Evolutionary conservation across 2,797 vertebrate species (phyloP), one percentile per base, ranked within the genome.

Genomic region (Perodicticus potto): DNA sequence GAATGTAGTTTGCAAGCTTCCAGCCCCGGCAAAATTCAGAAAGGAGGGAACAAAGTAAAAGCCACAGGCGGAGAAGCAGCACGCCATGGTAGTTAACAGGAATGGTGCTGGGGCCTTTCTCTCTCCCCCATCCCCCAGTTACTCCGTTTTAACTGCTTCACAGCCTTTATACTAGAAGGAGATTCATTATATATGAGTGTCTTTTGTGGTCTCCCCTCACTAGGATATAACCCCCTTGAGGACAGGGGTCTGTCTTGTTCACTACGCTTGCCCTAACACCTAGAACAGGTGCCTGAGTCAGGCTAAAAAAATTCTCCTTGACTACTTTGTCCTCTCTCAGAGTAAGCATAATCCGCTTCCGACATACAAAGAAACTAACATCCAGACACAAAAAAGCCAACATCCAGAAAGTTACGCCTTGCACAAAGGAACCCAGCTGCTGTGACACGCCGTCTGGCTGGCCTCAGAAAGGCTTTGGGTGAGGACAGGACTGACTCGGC

Each of bases 351-450:
- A 74, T 74, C 85, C 0, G 1, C 55, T 80, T 76, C 77, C 57
- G 85, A 34, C 20, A 2, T 2, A 27, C 67, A 55, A 92, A 89
- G 84, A 49, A 34, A 32, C 53, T 32, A 59, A 88, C 61, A 74
- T 89, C 67, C 93, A 73, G 83, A 96, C 49, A 27, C 61, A 55
- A 92, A 89, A 80, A 49, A 34, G 25, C 53, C 34, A 59, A 88
- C 61, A 67, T 89, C 65, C 93, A 73, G 83, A 96, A 89, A 90
- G 94, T 32, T n/a, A 14, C 16, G 82, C 92, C 88, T 96, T 95
- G 95, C 69, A 86, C 67, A 34, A 23, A 83, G 61, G 14, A 72
- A 29, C 13, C 12, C 63, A 49, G 91, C 86, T 91, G 92, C 74
- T 29, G 1, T 8, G 72, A 83, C 91, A 32, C 45, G 95, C 88